phyloP scores from a whole-genome alignment of 2,113 vertebrate species.

The Oncorhynchus nerka region DNA sequence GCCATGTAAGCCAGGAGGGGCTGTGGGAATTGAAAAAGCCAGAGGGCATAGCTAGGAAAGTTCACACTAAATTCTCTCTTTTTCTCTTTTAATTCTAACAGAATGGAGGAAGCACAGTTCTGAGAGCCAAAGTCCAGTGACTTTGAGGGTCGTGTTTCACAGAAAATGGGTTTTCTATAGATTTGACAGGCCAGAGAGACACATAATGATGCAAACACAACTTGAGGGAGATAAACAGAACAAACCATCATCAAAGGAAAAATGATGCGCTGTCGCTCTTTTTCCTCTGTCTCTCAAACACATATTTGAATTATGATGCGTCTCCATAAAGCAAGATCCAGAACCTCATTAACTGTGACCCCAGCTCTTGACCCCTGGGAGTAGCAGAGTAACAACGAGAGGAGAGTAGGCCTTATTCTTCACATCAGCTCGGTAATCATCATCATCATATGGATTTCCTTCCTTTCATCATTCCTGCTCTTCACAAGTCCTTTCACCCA shows the following conservation, averaged over 20 bases:
- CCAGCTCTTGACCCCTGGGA: background rate
- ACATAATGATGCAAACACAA: background rate
- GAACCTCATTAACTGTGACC: no score
- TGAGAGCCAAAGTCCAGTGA: conserved; percentile 18
- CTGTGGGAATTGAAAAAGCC: conserved; percentile 30
- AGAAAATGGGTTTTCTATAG: conserved; percentile 27
- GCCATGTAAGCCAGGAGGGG: conserved; percentile 44
- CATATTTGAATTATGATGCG: background rate
- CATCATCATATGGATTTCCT: background rate
- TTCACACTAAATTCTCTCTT: background rate
- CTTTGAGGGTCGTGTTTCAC: conserved; percentile 30
- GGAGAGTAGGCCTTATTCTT: background rate
- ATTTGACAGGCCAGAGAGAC: conserved; percentile 27
- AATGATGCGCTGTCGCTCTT: background rate
- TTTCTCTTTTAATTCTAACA: background rate
- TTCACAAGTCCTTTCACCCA: background rate
- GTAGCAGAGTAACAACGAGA: background rate
- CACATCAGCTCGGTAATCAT: background rate
- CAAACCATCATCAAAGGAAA: conserved; percentile 15
- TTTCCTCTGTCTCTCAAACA: background rate
- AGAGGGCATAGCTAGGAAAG: conserved; percentile 16
- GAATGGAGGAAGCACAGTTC: background rate
- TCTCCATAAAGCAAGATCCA: no score
- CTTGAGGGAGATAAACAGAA: conserved; percentile 10
- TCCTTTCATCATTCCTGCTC: background rate